Conservation (phyloP, 1,140 invertebrate genomes). For the Sweltsa coloradensis region DNA sequence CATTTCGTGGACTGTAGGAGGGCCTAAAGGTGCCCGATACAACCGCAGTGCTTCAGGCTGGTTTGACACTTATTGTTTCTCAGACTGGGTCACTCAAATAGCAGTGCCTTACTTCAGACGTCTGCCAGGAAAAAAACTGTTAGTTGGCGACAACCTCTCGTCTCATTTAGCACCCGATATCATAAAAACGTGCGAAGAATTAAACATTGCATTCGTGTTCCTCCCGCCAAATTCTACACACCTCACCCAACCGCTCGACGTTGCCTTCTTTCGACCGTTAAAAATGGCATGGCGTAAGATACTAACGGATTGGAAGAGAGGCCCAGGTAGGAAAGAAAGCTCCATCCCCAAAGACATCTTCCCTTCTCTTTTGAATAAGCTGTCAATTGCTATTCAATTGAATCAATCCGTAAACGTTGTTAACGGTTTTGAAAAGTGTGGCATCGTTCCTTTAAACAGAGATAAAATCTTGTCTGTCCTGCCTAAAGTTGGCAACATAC, state of each 20-base stretch:
- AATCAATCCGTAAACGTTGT: slow-evolving; percentile 17
- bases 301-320: slow-evolving; percentile 22
- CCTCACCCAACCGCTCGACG: slow-evolving; percentile 28
- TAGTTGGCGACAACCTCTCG: slow-evolving; percentile 1
- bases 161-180: slow-evolving; percentile 2
- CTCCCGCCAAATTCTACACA: slow-evolving; percentile 29
- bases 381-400: slow-evolving; percentile 11
- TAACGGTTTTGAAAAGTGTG: slow-evolving; percentile 20
- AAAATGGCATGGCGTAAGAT: slow-evolving; percentile 26
- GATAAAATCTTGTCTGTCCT: background rate
- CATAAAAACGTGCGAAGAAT: slow-evolving; percentile 16
- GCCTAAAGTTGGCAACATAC: background rate
- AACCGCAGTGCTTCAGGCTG: slow-evolving; percentile 22
- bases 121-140: no score
- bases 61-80: slow-evolving; percentile 25
- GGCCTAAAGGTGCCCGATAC: slow-evolving; percentile 15
- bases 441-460: slow-evolving; percentile 20
- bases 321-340: slow-evolving; percentile 12
- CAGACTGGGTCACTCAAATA: slow-evolving; percentile 23
- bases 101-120: slow-evolving; percentile 18
- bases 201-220: slow-evolving; percentile 25
- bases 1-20: slow-evolving; percentile 17
- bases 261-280: slow-evolving; percentile 27
- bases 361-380: slow-evolving; percentile 18
- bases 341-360: slow-evolving; percentile 20